Evolutionary conservation across 1,140 invertebrate genomes (phyloP), one percentile per base, ranked within the genome.

Genomic region (Olivierus martensii): DNA sequence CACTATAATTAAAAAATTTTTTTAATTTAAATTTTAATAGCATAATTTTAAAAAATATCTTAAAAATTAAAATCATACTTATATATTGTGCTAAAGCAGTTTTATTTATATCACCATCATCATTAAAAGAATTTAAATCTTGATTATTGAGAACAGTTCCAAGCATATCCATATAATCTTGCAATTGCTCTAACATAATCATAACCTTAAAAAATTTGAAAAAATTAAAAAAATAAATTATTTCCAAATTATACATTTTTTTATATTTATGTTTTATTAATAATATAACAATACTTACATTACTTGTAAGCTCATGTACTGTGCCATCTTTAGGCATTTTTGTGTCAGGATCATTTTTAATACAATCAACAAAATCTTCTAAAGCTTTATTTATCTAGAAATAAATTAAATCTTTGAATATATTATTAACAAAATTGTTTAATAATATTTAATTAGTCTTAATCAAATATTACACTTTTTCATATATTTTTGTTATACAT

Each of bases 241-340:
- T 28, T 28, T 28, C 9, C 28, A 28, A 28, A 6, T 14, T 14
- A 36, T 15, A 22, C 39, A 41, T 3, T 3, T n/a, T 41, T 41
- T 51, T 36, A n/a, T 41, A 15, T 50, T 14, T 21, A 22, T 34
- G 18, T 38, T 38, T 38, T 3, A n/a, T 39, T 44, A 22, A 44
- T 15, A 51, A 51, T 28, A 10, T 7, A 34, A 46, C 15, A 19
- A 35, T 15, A 67, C 67, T 77, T 48, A 93, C 87, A 68, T 95
- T 93, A 47, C 84, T 89, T 3, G 91, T 93, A 42, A 93, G 73
- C 70, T 97, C 89, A 66, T 94, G 91, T 19, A 97, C 92, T 1
- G 92, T 97, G 52, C 92, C 93, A 75, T 97, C 93, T 68, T 83
- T 85, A 0, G 93, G 89, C 62, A 93, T 77, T 59, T 81, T 80